Evolutionary conservation across 1,140 invertebrate species (phyloP), one percentile per base, ranked within the genome.

Genomic region (Caenorhabditis remanei): DNA sequence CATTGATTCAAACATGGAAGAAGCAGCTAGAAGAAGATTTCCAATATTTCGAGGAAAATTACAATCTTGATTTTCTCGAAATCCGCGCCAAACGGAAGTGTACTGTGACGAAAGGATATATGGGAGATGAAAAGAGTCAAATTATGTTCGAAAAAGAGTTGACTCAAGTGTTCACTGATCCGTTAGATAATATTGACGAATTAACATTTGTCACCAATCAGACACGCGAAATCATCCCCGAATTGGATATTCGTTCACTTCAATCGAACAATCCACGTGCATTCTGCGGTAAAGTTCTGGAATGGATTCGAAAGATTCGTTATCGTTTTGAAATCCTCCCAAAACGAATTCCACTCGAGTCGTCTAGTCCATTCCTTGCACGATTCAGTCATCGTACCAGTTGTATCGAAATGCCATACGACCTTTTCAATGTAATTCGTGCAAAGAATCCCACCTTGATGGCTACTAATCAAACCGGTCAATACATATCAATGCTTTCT

Each of bases 381-480:
- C 19, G 50, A 21, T 87, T 83, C 79, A 83, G 55, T 41, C 50
- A 87, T 53, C 71, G 75, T 50, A 83, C 71, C 5, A 79, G 65
- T 21, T 87, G 86, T 14, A 65, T 87, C 50, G 86, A 87, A 40
- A 87, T 87, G 86, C 86, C 86, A 24, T 53, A 48, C 41, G 86
- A 87, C 63, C 65, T 87, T 4, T 32, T 87, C 41, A 82, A 87
- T 53, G 86, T 87, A 7, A 46, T 56, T 8, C 24, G 55, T 21
- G 32, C 53, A 4, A 84, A 84, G 43, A 58, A 63, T 63, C 53
- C 13, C n/a, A 55, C 1, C n/a, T 40, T 41, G 55, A 84, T 8
- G 24, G n/a, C 71, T 11, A 19, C 71, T 9, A 84, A 58, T 58
- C 82, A 46, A 63, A 84, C 85, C 2, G 58, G 85, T n/a, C 85